phyloP scores from a whole-genome alignment of 2,113 vertebrate genomes.

The Tenrec ecaudatus region DNA sequence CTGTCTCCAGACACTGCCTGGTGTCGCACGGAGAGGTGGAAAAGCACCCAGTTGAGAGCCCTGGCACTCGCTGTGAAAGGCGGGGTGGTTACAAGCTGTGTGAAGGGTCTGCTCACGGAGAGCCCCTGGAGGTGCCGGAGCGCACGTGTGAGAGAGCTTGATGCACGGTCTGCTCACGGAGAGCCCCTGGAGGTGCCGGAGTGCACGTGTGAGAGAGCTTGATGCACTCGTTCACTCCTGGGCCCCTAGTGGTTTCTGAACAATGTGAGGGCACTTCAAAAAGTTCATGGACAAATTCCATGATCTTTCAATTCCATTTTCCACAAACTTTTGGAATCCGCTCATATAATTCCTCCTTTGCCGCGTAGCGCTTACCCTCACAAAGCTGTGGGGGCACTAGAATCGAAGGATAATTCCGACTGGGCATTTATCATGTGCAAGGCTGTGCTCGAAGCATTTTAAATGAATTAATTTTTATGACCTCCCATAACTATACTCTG shows the following conservation, averaged over 20 bases:
- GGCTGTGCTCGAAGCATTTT: background rate
- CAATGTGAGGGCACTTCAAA: too few relatives aligned
- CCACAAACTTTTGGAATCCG: too few relatives aligned
- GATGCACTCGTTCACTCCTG: background rate
- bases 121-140: background rate
- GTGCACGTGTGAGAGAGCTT: background rate
- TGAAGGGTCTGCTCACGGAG: background rate
- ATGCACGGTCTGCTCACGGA: background rate
- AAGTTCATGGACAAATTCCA: too few relatives aligned
- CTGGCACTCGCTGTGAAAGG: background rate
- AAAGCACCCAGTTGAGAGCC: background rate
- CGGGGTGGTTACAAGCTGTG: accelerated
- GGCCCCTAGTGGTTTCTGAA: background rate
- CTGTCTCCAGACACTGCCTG: background rate
- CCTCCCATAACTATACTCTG: background rate
- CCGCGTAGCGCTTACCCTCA: background rate
- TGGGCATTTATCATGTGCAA: background rate
- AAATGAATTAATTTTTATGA: background rate
- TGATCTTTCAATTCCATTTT: too few relatives aligned
- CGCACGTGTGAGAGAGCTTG: background rate
- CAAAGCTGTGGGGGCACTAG: background rate
- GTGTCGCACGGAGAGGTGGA: too few relatives aligned
- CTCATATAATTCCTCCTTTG: background rate
- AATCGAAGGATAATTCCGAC: background rate
- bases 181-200: background rate